Conservation (phyloP, 2,113 vertebrate species). For the Anolis sagrei region DNA sequence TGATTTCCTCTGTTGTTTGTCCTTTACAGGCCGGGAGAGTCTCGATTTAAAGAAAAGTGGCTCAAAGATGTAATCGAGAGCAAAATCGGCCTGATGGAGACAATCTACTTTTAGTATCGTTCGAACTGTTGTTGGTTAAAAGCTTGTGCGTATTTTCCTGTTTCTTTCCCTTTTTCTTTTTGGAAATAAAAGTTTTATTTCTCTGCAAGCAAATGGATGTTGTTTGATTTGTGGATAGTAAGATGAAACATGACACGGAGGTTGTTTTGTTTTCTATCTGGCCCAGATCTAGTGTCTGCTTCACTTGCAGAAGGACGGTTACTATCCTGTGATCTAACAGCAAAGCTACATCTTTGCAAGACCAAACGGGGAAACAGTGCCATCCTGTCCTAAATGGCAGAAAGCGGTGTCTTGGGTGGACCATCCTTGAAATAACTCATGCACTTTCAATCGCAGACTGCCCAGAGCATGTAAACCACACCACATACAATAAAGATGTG, state of each 20-base stretch:
- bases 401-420: no score
- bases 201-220: neutral
- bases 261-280: no score
- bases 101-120: conserved; percentile 36
- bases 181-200: neutral
- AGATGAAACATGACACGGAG: neutral
- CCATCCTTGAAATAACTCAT: no score
- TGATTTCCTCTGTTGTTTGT: conserved; percentile 21
- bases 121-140: neutral
- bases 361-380: no score
- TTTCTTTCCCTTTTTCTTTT: neutral
- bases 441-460: no score
- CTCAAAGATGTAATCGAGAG: conserved; percentile 72
- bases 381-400: no score
- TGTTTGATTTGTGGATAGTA: neutral
- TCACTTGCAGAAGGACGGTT: no score
- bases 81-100: conserved; percentile 65
- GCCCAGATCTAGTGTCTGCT: no score
- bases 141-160: neutral
- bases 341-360: no score
- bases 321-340: no score
- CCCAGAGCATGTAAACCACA: no score
- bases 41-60: conserved; percentile 73
- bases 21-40: conserved; percentile 68
- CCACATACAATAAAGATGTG: no score